A percentile compares a stretch with the other conserved stretches of the same genome.
These are phyloP conservation scores for Dreissena polymorpha DNA, from an alignment of 1,140 invertebrate species.

Conservation along the genomic window DNA sequence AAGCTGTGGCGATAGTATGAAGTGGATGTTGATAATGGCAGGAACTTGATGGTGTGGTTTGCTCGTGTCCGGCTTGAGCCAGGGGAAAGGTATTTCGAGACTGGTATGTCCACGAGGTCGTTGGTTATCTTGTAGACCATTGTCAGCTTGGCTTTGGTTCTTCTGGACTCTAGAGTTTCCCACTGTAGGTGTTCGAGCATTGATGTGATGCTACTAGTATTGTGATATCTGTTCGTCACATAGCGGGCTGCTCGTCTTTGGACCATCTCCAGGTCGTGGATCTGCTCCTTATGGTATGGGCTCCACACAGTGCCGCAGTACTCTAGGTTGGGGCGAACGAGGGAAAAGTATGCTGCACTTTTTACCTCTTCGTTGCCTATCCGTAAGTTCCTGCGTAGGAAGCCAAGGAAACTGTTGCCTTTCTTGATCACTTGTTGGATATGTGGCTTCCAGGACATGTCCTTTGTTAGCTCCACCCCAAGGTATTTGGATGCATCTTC, in stretches of 20 bases:
- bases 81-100: neutral
- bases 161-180: neutral
- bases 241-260: constrained; percentile 43
- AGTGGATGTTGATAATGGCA: constrained; percentile 5
- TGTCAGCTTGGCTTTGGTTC: constrained; percentile 17
- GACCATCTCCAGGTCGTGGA: constrained; percentile 15
- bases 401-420: neutral
- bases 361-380: neutral
- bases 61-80: neutral
- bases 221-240: constrained; percentile 37
- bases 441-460: constrained; percentile 6
- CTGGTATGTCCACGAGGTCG: constrained; percentile 16
- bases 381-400: constrained; percentile 9
- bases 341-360: neutral
- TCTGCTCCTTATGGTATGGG: constrained; percentile 13
- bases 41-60: neutral
- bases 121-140: constrained; percentile 17
- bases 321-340: constrained; percentile 14
- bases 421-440: neutral
- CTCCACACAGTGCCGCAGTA: constrained; percentile 20
- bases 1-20: constrained; percentile 6
- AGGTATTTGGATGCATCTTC: neutral
- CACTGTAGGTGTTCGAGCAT: constrained; percentile 11
- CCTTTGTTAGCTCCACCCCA: neutral
- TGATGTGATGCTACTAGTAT: constrained; percentile 3